phyloP scores from a whole-genome alignment of 2,888 invertebrate species.

The Apoda limacodes region DNA sequence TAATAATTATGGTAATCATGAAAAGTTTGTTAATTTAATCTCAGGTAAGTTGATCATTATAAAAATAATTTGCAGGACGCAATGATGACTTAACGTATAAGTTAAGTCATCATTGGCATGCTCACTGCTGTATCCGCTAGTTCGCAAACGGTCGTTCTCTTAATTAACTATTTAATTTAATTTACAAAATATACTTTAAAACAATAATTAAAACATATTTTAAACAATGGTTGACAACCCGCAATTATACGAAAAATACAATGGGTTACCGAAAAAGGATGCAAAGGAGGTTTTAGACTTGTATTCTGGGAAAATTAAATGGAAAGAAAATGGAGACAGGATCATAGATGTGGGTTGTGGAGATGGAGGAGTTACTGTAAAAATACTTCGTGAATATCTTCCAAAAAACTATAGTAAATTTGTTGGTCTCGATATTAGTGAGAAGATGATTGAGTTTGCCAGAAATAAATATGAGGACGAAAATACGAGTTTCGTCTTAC shows the following conservation, averaged over 20 bases:
- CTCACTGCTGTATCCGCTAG: no score
- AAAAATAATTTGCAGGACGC: no score
- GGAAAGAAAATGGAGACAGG: conserved; percentile 51
- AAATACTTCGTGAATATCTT: conserved; percentile 70
- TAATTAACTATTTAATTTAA: no score
- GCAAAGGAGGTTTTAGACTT: conserved; percentile 72
- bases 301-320: conserved; percentile 68
- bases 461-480: conserved; percentile 57
- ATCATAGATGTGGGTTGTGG: conserved; percentile 81
- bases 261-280: conserved; percentile 74
- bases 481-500: conserved; percentile 52
- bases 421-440: conserved; percentile 77
- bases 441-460: conserved; percentile 78
- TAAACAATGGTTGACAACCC: conserved; percentile 72
- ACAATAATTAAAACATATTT: no score
- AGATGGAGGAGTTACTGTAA: conserved; percentile 76
- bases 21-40: no score
- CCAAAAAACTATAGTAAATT: conserved; percentile 64
- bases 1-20: no score
- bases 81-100: no score
- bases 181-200: no score
- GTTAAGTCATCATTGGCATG: no score
- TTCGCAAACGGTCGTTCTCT: no score
- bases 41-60: no score
- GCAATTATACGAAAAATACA: conserved; percentile 75